Percentiles rank a stretch among this genome's conserved stretches.
phyloP scores from a whole-genome alignment of 2,113 vertebrate genomes.

The Myiagra hebetior region DNA sequence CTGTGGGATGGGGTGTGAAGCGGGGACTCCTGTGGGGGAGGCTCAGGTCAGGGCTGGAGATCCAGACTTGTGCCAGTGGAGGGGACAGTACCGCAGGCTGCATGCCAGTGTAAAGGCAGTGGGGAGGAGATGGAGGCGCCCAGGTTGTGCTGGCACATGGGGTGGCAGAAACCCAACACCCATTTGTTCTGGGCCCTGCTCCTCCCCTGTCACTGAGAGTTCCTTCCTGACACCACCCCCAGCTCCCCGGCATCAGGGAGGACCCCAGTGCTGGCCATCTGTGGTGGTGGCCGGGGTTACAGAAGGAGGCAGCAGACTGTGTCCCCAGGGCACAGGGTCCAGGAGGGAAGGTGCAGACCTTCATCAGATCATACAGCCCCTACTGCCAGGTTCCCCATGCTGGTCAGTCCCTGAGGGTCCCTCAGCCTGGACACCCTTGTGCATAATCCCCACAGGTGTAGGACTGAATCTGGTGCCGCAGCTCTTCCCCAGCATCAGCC shows the following conservation, averaged over 20 bases:
- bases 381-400: accelerated
- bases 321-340: not conserved
- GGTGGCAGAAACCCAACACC: not conserved
- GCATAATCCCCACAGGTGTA: not conserved
- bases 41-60: not conserved
- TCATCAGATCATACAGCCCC: not conserved
- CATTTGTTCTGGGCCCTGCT: not conserved
- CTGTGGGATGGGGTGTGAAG: not conserved
- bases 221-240: not conserved
- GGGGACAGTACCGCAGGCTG: not conserved
- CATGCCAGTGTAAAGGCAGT: not conserved
- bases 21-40: not conserved
- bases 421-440: not conserved
- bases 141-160: not conserved
- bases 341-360: not conserved
- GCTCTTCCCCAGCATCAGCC: not conserved
- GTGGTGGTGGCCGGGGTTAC: not conserved
- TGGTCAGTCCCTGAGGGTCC: not conserved
- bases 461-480: too few species aligned
- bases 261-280: accelerated
- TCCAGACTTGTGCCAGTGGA: not conserved
- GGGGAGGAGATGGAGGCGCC: not conserved
- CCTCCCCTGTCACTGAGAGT: not conserved
- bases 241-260: not conserved
- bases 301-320: not conserved